Conservation (phyloP, 1,140 invertebrate genomes). For the Saxidomus purpurata region DNA sequence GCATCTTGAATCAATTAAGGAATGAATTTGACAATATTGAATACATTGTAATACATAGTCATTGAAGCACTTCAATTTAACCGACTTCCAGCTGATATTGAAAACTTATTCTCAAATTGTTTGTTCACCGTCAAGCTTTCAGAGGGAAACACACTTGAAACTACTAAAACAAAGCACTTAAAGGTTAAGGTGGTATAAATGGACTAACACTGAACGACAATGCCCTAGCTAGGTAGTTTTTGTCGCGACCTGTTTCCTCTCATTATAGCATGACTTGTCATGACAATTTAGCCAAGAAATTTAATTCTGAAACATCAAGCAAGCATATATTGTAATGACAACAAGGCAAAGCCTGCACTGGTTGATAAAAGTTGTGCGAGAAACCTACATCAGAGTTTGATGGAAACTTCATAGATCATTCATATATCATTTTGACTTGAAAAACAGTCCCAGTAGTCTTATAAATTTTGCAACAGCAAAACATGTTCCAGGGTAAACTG, state of each 20-base stretch:
- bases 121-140: neutral
- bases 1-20: neutral
- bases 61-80: constrained; percentile 17
- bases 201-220: constrained; percentile 38
- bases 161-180: constrained; percentile 58
- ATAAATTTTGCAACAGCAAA: constrained; percentile 46
- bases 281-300: neutral
- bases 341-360: neutral
- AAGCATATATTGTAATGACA: neutral
- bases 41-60: neutral
- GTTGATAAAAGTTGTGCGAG: constrained; percentile 19
- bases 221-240: constrained; percentile 43
- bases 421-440: constrained; percentile 3
- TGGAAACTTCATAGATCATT: constrained; percentile 39
- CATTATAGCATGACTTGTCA: neutral
- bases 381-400: neutral
- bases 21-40: neutral
- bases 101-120: neutral
- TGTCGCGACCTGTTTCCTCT: constrained; percentile 20
- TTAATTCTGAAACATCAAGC: neutral
- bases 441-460: neutral
- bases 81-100: neutral
- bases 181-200: constrained; percentile 46
- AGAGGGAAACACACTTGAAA: constrained; percentile 32
- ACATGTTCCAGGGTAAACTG: neutral